phyloP scores from a whole-genome alignment of 2,888 invertebrate genomes.

The Hofmannophila pseudospretella region DNA sequence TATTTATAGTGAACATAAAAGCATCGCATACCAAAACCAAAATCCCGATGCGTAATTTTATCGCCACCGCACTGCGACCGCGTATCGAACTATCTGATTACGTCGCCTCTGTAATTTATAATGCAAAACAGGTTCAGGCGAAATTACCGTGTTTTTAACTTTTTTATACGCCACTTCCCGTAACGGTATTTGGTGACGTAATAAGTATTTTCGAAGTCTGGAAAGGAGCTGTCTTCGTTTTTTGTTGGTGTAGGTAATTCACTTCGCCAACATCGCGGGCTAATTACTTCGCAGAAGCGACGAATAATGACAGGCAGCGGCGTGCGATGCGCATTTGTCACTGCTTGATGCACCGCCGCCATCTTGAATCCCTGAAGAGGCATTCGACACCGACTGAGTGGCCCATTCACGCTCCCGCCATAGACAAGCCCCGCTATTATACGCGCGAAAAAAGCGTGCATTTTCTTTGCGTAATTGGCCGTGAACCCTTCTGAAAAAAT shows the following conservation, averaged over 20 bases:
- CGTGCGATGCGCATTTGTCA: slow-evolving; percentile 52
- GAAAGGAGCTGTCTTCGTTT: not conserved
- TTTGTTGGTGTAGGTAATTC: slow-evolving; percentile 19
- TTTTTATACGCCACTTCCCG: not conserved
- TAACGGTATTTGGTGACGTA: not conserved
- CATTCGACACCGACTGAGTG: slow-evolving; percentile 64
- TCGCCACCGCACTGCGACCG: slow-evolving; percentile 23
- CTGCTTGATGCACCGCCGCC: slow-evolving; percentile 46
- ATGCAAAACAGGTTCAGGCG: slow-evolving; percentile 13
- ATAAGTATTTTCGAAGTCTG: not conserved
- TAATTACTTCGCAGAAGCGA: slow-evolving; percentile 25
- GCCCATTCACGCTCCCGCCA: slow-evolving; percentile 46
- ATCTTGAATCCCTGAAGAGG: slow-evolving; percentile 54
- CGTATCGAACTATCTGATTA: slow-evolving; percentile 9
- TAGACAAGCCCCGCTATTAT: slow-evolving; percentile 48
- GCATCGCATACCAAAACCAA: slow-evolving; percentile 8
- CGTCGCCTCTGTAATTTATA: slow-evolving; percentile 8
- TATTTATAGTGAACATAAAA: too few species aligned
- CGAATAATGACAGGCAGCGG: slow-evolving; percentile 10
- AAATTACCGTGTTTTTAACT: slow-evolving; percentile 11
- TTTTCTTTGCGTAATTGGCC: slow-evolving; percentile 62
- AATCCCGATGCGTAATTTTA: slow-evolving; percentile 26
- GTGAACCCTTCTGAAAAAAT: slow-evolving; percentile 39
- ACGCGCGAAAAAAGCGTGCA: slow-evolving; percentile 44
- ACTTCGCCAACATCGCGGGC: slow-evolving; percentile 20